Evolutionary conservation across 2,888 invertebrate genomes (phyloP), one percentile per base, ranked within the genome.

Genomic region (Ennomos quercinarius): DNA sequence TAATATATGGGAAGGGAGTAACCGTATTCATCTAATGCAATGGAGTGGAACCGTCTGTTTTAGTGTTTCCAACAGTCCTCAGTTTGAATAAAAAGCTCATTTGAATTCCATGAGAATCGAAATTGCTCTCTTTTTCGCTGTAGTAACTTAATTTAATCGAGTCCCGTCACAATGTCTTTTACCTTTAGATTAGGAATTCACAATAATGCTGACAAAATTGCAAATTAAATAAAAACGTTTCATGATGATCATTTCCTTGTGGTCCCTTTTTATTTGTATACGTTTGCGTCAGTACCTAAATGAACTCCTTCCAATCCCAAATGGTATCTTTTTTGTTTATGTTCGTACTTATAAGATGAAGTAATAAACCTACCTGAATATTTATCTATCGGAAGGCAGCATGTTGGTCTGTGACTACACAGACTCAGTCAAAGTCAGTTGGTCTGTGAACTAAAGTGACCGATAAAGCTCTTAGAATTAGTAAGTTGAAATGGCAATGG

Each of bases 121-220:
- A 90, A 89, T 89, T 85, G 89, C 86, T 86, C 87, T 85, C 86
- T 83, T 87, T 89, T 87, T 86, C 85, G 83, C 86, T 80, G 87
- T 87, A 87, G 84, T 89, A 90, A 89, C 90, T 91, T 91, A 90
- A 90, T 90, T 90, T 90, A 89, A 91, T 90, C 87, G 90, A 83
- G 84, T 84, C 80, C 80, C 83, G 84, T 91, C 86, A 85, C 80
- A 83, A 82, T 81, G 83, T 82, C 83, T 78, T 84, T 78, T 80
- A 83, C 83, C 84, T 84, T 86, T 84, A 81, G 83, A 87, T 88
- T 86, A 83, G 78, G 78, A 78, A 76, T 58, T 74, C 69, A 74
- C 73, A 74, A 77, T 79, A 78, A 76, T 72, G 71, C 74, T 71
- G 70, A 76, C 73, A 71, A 73, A 78, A 73, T 76, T 66, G 66